phyloP scores from a whole-genome alignment of 2,888 invertebrate species.

The Galerucella pusilla region DNA sequence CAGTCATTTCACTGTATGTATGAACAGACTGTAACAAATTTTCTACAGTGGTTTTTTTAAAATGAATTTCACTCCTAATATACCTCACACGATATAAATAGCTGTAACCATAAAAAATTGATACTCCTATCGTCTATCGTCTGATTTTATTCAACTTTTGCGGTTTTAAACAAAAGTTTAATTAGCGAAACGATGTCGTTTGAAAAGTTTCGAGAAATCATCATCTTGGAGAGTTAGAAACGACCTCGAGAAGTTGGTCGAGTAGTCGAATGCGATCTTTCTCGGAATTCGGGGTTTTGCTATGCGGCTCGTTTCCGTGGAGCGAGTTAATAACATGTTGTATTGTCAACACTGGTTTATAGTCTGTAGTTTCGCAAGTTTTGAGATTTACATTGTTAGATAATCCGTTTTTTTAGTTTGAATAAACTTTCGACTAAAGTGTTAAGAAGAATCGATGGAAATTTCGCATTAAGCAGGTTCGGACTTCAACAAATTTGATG shows the following conservation, averaged over 20 bases:
- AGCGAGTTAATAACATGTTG: background rate
- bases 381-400: conserved; percentile 2
- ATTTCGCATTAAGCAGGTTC: background rate
- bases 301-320: conserved; percentile 3
- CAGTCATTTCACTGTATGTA: no score
- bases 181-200: background rate
- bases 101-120: no score
- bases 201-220: conserved; percentile 12
- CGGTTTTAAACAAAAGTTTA: background rate
- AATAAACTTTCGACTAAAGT: background rate
- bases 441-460: background rate
- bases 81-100: no score
- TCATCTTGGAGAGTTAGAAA: background rate
- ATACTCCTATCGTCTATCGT: no score
- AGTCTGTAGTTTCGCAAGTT: background rate
- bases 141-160: no score
- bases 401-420: background rate
- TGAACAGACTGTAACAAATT: no score
- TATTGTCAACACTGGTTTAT: conserved; percentile 1
- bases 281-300: background rate
- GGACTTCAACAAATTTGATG: background rate
- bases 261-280: conserved; percentile 1
- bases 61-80: no score
- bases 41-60: no score
- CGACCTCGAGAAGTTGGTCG: conserved; percentile 8